phyloP scores from a whole-genome alignment of 2,113 vertebrate species.

The Scomber colias region DNA sequence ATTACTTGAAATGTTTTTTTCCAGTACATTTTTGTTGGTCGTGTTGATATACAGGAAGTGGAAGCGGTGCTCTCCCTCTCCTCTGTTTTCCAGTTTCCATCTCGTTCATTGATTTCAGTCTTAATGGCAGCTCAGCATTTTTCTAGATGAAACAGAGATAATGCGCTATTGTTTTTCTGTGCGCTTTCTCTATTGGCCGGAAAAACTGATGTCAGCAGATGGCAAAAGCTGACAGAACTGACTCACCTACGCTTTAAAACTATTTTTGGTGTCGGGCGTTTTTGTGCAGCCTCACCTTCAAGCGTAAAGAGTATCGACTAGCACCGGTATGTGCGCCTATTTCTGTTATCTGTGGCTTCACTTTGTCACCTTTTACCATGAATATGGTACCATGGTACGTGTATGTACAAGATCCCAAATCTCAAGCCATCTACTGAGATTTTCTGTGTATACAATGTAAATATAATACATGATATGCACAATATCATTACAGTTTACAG shows the following conservation, averaged over 20 bases:
- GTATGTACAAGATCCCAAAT: slow-evolving; percentile 72
- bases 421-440: slow-evolving; percentile 63
- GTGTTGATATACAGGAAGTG: slow-evolving; percentile 29
- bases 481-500: slow-evolving; percentile 71
- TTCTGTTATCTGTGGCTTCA: slow-evolving; percentile 55
- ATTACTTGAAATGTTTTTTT: slow-evolving; percentile 27
- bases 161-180: not conserved
- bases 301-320: slow-evolving; percentile 52
- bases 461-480: slow-evolving; percentile 84
- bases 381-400: slow-evolving; percentile 33
- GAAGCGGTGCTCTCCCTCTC: not conserved
- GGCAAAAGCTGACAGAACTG: slow-evolving; percentile 13
- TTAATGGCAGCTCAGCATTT: not conserved
- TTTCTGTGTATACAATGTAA: slow-evolving; percentile 75
- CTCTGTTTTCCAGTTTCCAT: slow-evolving; percentile 46
- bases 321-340: slow-evolving; percentile 69
- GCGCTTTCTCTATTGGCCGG: not conserved
- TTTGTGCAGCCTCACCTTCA: slow-evolving; percentile 32
- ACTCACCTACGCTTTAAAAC: slow-evolving; percentile 12
- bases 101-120: slow-evolving; percentile 13
- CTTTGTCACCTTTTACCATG: slow-evolving; percentile 48
- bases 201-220: not conserved
- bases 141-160: too few relatives aligned
- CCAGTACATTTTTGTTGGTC: slow-evolving; percentile 43
- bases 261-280: slow-evolving; percentile 41